Evolutionary conservation across 2,888 invertebrate species (phyloP), one percentile per base, ranked within the genome.

Genomic region (Cybosia mesomella): DNA sequence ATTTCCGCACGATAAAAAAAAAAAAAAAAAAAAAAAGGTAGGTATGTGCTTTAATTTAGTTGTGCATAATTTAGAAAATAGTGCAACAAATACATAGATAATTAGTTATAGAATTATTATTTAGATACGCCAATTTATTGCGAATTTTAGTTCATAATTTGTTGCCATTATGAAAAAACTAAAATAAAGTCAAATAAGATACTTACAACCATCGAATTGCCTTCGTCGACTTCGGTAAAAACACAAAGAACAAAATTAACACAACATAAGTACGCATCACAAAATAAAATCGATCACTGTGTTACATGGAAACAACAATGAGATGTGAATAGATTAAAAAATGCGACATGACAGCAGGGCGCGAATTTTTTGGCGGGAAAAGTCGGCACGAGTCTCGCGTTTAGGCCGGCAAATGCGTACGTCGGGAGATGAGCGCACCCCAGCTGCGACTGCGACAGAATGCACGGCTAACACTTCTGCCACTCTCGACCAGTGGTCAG

Each of bases 181-280:
- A 13, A 4, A 4, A 10, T 32, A 59, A 13, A 36, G 36, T 59
- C 34, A 10, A 58, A 21, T 58, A 34, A n/a, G 10, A 75, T 92
- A 95, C 95, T 94, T 89, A 94, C 94, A 94, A 83, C 95, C 95
- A 95, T 90, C 94, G 92, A 84, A 95, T 94, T 81, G 92, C 94
- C 83, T 93, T 87, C 64, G 91, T 86, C 11, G 92, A 89, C 81
- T 87, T 89, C 72, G 92, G 91, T 77, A 94, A 89, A 90, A 94
- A 93, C 90, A 95, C 92, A 91, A 94, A 93, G 83, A 94, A 93
- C 82, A 93, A 91, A 92, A 93, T 84, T 87, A 93, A 85, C 89
- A 91, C 90, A 87, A 90, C 80, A 89, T 87, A 91, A 87, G 82
- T 91, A 86, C 92, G 94, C 94, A 94, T 94, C 89, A 92, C 92